Base-by-base conservation (phyloP, 2,888 invertebrate species). In the Calephelis perditalis region DNA sequence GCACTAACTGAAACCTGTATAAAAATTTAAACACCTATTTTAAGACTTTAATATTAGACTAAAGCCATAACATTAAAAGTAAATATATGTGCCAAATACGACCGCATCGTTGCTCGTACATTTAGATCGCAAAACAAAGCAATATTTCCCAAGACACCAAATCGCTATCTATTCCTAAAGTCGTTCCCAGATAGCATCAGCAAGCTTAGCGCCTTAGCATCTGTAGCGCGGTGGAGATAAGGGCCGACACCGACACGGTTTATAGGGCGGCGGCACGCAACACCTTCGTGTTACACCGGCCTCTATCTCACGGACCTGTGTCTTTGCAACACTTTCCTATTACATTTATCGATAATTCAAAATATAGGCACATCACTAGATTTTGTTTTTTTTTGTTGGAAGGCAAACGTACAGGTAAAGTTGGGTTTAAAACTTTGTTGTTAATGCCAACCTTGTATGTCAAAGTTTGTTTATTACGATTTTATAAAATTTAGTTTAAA, bases 221-320 rank as follows among this genome's bases (percentile, higher is more conserved):
- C 69, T 70, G 67, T 63, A 62, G 63, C 61, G 10, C 62, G 60
- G 58, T 63, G 60, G 65, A 68, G 65, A 68, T 62, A 63, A 65
- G 62, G 55, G 57, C 58, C 9, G 71, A 71, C 70, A 70, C 63
- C 57, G 62, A 68, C 68, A 68, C 65, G 63, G 59, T 69, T 71
- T 71, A 71, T 72, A 70, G 71, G 63, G 64, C 66, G 62, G 61
- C 64, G 62, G 67, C 68, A 70, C 68, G 71, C 70, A 61, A 70
- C 61, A 49, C 58, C 56, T 49, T 56, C 54, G 54, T 54, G 54
- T 54, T 36, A 11, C 54, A 36, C 36, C 35, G 52, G 52, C 36
- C 52, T 11, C 35, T 54, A 54, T 54, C 52, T 54, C 52, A 54
- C 52, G 11, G 52, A 40, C 52, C 52, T 54, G n/a, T 54, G 52